A percentile compares a stretch with the other conserved stretches of the same genome.
These are phyloP conservation scores for Parazoanthus atlanticus DNA, from an alignment of 92 coral and sea anemone genomes.

Conservation along the genomic window DNA sequence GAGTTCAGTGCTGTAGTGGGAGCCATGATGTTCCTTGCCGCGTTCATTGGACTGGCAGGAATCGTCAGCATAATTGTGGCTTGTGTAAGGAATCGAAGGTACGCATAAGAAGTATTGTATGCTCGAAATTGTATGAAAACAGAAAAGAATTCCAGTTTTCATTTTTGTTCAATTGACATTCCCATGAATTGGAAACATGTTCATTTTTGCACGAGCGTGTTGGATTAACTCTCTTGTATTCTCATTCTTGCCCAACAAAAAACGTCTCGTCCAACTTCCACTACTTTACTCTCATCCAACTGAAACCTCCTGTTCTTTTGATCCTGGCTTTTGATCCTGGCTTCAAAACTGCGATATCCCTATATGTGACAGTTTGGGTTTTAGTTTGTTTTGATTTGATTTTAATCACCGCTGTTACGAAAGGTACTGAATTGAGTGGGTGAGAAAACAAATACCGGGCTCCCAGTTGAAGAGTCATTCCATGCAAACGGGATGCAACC, in stretches of 20 bases:
- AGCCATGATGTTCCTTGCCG: conserved; percentile 64
- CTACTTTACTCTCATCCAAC: background rate
- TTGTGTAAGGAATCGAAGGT: conserved; percentile 65
- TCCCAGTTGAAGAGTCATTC: no score
- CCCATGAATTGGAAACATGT: no score
- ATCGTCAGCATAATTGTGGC: conserved; percentile 58
- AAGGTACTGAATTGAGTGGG: no score
- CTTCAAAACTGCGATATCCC: background rate
- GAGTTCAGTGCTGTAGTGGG: conserved; percentile 74
- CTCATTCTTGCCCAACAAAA: background rate
- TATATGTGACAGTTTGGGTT: background rate
- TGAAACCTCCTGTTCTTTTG: background rate
- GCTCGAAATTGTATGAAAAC: background rate
- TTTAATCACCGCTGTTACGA: no score
- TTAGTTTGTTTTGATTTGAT: no score
- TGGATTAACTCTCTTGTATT: no score
- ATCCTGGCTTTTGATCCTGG: no score
- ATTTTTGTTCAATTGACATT: no score
- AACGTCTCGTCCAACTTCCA: background rate
- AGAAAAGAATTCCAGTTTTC: background rate
- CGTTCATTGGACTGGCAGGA: conserved; percentile 73
- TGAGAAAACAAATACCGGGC: no score
- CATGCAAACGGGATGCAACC: no score
- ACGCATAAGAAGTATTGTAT: background rate
- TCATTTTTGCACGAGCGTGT: no score